Evolutionary conservation across 2,797 vertebrate species (phyloP), one percentile per base, ranked within the genome.

Genomic region (Chelidonichthys spinosus): DNA sequence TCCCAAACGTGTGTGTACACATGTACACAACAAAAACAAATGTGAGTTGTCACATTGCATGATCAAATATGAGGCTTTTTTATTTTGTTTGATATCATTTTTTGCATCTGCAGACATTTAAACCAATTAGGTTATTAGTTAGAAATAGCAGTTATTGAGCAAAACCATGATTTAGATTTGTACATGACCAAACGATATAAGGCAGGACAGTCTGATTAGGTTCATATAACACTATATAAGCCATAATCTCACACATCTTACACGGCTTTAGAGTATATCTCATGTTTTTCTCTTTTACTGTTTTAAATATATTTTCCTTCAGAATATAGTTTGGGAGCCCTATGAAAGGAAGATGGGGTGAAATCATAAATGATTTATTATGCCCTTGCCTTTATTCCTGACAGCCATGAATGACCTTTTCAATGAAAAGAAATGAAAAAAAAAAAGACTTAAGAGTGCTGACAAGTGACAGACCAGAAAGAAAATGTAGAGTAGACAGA

Each of bases 321-420:
- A 36, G 33, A 39, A 3, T 14, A 9, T 7, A 3, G 3, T 67
- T 13, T 63, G 9, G 25, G 25, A 25, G 25, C 25, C 25, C 25
- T 25, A 25, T 2, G 25, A 25, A 25, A 25, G 4, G 47, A 52
- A 52, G 32, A 36, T 0, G 1, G 47, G 39, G n/a, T 15, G 4
- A 55, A n/a, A 44, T 54, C 49, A 63, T 69, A 36, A 74, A 63
- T 58, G 25, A 81, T 47, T 84, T 60, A 85, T 79, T 52, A 55
- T n/a, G 3, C 3, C 11, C 25, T 14, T 11, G 18, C 36, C 70
- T 72, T 79, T 63, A 62, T 5, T 60, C 54, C n/a, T 61, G 52
- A 62, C 32, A 32, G 35, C 60, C 69, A 71, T 36, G 18, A 71
- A 62, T 76, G 43, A 81, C 81, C 78, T 81, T 81, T 85, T 58